Evolutionary conservation across 2,113 vertebrate species (phyloP).

Genomic region (Copsychus sechellarum): DNA sequence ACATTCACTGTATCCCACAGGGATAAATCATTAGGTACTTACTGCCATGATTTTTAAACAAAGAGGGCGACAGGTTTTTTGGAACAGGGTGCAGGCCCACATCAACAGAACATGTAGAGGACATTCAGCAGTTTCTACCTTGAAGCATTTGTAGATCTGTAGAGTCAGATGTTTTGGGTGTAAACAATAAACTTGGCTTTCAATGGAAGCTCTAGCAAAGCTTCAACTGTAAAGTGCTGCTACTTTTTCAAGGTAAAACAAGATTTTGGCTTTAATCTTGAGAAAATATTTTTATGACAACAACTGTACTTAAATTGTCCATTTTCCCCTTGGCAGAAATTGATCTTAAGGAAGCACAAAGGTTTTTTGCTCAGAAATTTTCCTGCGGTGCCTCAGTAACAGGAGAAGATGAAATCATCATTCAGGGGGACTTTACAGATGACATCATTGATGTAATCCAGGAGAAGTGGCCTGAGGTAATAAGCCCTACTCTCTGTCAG

Average conservation of each 20-base stretch:
- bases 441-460: constrained; percentile 98
- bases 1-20: background rate
- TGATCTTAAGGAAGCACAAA: constrained; percentile 98
- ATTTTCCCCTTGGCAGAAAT: constrained; percentile 81
- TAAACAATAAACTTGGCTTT: background rate
- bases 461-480: constrained; percentile 98
- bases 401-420: constrained; percentile 98
- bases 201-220: background rate
- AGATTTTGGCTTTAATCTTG: background rate
- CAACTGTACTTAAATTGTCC: background rate
- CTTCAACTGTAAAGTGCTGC: background rate
- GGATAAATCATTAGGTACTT: background rate
- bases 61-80: background rate
- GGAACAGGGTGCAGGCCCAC: accelerated
- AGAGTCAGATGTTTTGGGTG: background rate
- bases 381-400: constrained; percentile 98
- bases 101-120: accelerated
- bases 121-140: background rate
- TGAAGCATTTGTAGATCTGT: background rate
- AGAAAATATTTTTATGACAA: background rate
- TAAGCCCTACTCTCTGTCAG: background rate
- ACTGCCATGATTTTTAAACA: background rate
- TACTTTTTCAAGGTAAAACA: background rate
- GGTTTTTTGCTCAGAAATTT: constrained; percentile 99
- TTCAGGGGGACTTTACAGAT: constrained; percentile 99